Evolutionary conservation across 2,113 vertebrate genomes (phyloP).

Genomic region (Tautogolabrus adspersus): DNA sequence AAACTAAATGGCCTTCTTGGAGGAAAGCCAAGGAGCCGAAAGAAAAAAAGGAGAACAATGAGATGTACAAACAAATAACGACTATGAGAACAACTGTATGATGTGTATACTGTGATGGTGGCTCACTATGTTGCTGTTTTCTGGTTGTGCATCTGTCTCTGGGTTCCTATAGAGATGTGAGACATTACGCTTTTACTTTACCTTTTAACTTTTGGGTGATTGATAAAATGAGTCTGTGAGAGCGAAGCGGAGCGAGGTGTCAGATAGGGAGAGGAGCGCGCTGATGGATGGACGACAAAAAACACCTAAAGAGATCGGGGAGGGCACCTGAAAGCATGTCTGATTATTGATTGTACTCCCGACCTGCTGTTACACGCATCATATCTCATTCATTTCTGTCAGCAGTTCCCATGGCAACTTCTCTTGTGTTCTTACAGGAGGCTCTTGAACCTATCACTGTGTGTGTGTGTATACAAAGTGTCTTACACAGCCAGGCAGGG

Average conservation of each 20-base stretch:
- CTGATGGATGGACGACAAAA: conserved; percentile 17
- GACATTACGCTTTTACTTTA: neutral
- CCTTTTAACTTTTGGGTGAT: neutral
- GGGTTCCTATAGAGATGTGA: conserved; percentile 45
- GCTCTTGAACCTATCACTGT: conserved; percentile 12
- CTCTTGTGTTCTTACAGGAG: conserved; percentile 13
- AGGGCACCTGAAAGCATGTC: conserved; percentile 32
- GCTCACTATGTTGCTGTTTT: neutral
- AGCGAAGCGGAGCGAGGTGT: neutral
- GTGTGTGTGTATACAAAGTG: neutral
- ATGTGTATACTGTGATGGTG: no score
- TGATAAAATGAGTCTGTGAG: conserved; percentile 10
- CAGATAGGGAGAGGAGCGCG: neutral
- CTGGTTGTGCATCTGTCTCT: neutral
- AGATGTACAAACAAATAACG: no score
- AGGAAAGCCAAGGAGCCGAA: no score
- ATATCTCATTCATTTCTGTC: conserved; percentile 48
- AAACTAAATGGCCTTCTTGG: no score
- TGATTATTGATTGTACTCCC: conserved; percentile 40
- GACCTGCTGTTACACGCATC: conserved; percentile 10
- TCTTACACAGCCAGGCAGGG: conserved; percentile 35
- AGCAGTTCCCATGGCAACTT: conserved; percentile 66
- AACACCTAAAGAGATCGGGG: neutral
- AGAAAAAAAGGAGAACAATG: no score
- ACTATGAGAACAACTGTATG: no score